A percentile compares a stretch with the other conserved stretches of the same genome.
phyloP scores from a whole-genome alignment of 2,113 vertebrate genomes.

The Drymodes brunneopygia region DNA sequence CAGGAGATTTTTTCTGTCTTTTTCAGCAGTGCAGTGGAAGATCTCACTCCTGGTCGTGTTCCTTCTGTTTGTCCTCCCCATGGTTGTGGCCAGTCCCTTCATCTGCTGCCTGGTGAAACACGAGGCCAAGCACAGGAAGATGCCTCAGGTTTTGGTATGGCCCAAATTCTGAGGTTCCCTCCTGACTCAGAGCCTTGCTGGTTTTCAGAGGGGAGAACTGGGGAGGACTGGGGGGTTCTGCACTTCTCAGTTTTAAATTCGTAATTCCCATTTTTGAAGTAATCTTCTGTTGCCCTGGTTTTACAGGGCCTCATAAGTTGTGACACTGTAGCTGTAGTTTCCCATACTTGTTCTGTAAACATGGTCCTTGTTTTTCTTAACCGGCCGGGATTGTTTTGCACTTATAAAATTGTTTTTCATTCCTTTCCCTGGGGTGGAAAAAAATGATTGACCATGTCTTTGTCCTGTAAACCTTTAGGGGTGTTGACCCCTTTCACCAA shows the following conservation, averaged over 20 bases:
- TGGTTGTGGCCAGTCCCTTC: not conserved
- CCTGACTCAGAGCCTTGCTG: not conserved
- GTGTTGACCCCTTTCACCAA: too few species aligned
- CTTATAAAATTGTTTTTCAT: too few species aligned
- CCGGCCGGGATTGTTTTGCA: too few species aligned
- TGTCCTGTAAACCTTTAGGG: too few species aligned
- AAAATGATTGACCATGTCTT: too few species aligned
- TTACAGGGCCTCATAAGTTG: too few species aligned
- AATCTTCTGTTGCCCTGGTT: too few species aligned
- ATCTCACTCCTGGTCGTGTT: not conserved
- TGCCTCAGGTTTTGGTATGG: conserved; percentile 40
- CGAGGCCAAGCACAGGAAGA: not conserved
- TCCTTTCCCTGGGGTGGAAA: too few species aligned
- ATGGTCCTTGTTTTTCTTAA: too few species aligned
- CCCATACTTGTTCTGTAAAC: too few species aligned
- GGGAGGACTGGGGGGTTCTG: not conserved
- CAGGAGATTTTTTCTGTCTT: not conserved
- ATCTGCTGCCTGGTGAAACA: not conserved
- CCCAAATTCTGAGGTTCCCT: not conserved
- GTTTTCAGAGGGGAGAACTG: not conserved
- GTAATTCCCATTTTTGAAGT: not conserved
- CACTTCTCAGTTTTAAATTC: not conserved
- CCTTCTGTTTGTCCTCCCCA: not conserved
- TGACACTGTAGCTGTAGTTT: too few species aligned
- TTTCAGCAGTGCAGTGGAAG: not conserved